Evolutionary conservation across 2,888 invertebrate genomes (phyloP).

Genomic region (Anthophora plumipes): DNA sequence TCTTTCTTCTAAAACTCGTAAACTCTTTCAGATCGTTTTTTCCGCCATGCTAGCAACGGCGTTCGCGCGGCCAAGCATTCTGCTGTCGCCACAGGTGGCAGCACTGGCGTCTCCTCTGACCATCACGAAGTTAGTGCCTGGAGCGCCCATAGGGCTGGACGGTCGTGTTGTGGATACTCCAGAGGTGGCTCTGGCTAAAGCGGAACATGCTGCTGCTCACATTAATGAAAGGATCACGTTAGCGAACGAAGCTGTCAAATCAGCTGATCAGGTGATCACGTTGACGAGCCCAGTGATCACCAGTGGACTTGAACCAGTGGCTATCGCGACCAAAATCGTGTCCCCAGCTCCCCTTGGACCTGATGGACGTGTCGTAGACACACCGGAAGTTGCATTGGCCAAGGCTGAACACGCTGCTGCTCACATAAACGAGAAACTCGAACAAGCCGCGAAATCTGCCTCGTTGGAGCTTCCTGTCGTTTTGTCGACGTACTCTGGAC

Average conservation of each 20-base stretch:
- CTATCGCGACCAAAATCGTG: conserved; percentile 57
- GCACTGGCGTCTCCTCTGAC: conserved; percentile 47
- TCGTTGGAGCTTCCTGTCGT: conserved; percentile 50
- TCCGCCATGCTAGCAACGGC: conserved; percentile 71
- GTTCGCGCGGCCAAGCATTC: conserved; percentile 64
- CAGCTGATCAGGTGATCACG: conserved; percentile 54
- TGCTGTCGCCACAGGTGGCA: conserved; percentile 36
- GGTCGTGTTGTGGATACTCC: conserved; percentile 82
- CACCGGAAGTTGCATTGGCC: conserved; percentile 79
- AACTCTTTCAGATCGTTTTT: conserved; percentile 61
- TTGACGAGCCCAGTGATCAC: conserved; percentile 17
- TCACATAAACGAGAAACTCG: conserved; percentile 76
- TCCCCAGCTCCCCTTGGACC: conserved; percentile 77
- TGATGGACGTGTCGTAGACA: conserved; percentile 82
- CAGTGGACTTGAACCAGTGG: background rate
- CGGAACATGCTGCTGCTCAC: conserved; percentile 81
- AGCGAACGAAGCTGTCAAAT: conserved; percentile 66
- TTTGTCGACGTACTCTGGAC: conserved; percentile 60
- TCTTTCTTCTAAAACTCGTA: background rate
- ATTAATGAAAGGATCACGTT: conserved; percentile 75
- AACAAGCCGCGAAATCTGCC: conserved; percentile 53
- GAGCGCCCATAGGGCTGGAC: conserved; percentile 80
- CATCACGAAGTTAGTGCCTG: conserved; percentile 66
- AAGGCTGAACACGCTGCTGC: conserved; percentile 81
- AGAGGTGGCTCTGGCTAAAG: conserved; percentile 79